Conservation (phyloP, 2,888 invertebrate genomes). For the Parapristionchus giblindavisi region DNA sequence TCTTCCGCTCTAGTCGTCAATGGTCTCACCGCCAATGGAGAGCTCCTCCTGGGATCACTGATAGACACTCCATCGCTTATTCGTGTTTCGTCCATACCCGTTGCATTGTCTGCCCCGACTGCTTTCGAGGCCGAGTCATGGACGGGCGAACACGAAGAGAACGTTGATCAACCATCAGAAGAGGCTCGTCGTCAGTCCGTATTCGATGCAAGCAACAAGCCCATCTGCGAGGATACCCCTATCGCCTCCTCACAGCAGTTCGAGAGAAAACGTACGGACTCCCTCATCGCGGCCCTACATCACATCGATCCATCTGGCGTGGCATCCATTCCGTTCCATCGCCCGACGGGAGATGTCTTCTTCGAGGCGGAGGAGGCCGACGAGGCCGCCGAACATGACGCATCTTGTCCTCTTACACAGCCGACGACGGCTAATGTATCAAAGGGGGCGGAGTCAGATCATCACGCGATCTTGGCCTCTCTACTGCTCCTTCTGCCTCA, state of each 20-base stretch:
- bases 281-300: constrained; percentile 55
- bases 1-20: constrained; percentile 39
- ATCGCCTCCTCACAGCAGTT: constrained; percentile 56
- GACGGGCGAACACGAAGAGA: constrained; percentile 56
- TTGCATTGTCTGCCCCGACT: constrained; percentile 2
- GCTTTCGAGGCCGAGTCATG: constrained; percentile 55
- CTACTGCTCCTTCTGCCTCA: constrained; percentile 51
- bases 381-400: background rate
- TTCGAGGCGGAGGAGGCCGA: constrained; percentile 48
- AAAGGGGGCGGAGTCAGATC: constrained; percentile 47
- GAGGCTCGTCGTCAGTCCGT: constrained; percentile 39
- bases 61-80: constrained; percentile 33
- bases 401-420: background rate
- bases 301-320: constrained; percentile 52
- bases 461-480: constrained; percentile 45
- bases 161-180: constrained; percentile 37
- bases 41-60: constrained; percentile 44
- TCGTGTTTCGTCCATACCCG: constrained; percentile 35
- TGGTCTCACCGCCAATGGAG: constrained; percentile 49
- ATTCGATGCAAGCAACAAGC: constrained; percentile 37
- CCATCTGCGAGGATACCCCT: constrained; percentile 49
- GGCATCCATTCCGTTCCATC: constrained; percentile 54
- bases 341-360: constrained; percentile 41
- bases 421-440: background rate
- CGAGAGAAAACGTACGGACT: constrained; percentile 53